These are phyloP conservation scores for Atopsyche davidsoni DNA, from an alignment of 1,140 invertebrate species.

Conservation along the genomic window DNA sequence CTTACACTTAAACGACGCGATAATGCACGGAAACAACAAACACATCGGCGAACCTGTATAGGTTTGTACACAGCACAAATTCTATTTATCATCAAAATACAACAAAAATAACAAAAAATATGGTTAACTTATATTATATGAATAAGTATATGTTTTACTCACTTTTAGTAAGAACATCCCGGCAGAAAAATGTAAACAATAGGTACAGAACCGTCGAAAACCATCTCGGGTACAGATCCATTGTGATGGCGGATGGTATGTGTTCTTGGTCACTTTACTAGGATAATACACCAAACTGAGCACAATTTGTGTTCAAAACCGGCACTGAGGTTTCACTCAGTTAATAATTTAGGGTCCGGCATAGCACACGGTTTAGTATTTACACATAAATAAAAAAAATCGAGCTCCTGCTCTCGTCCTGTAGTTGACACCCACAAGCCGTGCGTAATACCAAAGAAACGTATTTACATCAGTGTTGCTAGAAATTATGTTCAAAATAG, in stretches of 20 bases:
- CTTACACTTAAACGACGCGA: no score
- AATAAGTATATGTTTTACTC: conserved; percentile 6
- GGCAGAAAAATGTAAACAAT: conserved; percentile 9
- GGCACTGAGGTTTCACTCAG: conserved; percentile 6
- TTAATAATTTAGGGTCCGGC: conserved; percentile 8
- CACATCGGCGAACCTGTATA: no score
- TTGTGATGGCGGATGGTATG: conserved; percentile 22
- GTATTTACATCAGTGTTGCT: conserved; percentile 24
- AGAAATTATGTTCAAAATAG: neutral
- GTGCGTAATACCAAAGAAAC: conserved; percentile 21
- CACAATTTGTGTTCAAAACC: conserved; percentile 7
- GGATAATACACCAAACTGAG: neutral
- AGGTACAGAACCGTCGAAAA: conserved; percentile 3
- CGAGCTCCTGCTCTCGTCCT: conserved; percentile 11
- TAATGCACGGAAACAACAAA: no score
- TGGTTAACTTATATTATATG: neutral
- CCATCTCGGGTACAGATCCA: conserved; percentile 12
- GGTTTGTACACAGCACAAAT: no score
- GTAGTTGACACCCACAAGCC: conserved; percentile 24
- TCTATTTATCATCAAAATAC: no score
- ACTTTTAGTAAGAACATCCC: conserved; percentile 12
- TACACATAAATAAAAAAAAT: conserved; percentile 23
- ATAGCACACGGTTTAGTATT: conserved; percentile 12
- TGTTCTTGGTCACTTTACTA: neutral
- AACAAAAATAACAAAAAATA: no score